phyloP scores from a whole-genome alignment of 2,888 invertebrate genomes.

The Plebejus argus region DNA sequence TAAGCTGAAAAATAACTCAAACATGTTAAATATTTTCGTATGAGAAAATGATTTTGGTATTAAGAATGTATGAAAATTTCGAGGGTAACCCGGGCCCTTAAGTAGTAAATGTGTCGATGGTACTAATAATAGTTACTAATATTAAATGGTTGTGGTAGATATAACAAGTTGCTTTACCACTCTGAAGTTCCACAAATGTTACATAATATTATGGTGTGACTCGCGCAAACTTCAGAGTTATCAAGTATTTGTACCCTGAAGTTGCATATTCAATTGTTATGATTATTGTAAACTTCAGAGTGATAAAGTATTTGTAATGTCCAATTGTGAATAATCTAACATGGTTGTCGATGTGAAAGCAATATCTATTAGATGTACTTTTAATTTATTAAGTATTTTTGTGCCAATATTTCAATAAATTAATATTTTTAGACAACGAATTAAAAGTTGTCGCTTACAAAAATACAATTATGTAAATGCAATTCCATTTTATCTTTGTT shows the following conservation, averaged over 20 bases:
- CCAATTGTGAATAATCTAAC: neutral
- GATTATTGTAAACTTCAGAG: neutral
- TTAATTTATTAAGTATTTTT: constrained; percentile 1
- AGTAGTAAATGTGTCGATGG: constrained; percentile 1
- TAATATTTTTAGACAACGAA: neutral
- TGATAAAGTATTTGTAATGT: neutral
- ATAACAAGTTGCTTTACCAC: neutral
- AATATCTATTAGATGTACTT: constrained; percentile 30
- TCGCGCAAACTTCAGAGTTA: neutral
- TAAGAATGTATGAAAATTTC: too few species aligned
- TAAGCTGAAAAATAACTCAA: too few species aligned
- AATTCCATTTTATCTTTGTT: neutral
- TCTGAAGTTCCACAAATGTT: neutral
- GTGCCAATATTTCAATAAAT: constrained; percentile 10
- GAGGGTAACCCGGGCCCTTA: too few species aligned
- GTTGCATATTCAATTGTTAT: neutral
- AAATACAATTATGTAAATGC: neutral
- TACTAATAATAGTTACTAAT: constrained; percentile 6
- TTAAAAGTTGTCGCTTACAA: neutral
- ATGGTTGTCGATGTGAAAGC: constrained; percentile 11
- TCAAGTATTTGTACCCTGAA: neutral
- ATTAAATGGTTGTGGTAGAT: constrained; percentile 15
- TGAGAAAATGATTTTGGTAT: too few species aligned
- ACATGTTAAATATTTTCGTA: too few species aligned
- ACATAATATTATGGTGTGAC: neutral